A percentile compares a stretch with the other conserved stretches of the same genome.
Evolutionary conservation across 2,797 vertebrate genomes (phyloP).

Genomic region (Sebastes steindachneri): DNA sequence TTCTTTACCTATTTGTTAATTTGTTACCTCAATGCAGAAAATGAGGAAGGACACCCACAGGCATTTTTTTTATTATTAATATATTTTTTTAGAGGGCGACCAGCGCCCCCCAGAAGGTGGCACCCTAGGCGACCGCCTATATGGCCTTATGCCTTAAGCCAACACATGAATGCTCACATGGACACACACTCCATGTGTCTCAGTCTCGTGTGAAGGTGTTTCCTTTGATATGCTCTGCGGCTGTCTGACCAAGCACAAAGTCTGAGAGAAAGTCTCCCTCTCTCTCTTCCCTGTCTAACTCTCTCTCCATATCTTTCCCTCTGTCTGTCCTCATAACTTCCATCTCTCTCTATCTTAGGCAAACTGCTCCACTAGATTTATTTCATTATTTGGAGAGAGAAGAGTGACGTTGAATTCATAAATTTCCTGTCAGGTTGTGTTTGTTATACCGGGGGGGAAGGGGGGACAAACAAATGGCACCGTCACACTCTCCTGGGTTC

Average conservation of each 20-base stretch:
- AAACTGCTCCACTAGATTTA: constrained; percentile 11
- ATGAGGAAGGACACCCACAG: too few species aligned
- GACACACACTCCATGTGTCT: neutral
- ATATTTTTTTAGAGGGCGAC: too few species aligned
- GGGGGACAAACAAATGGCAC: constrained; percentile 57
- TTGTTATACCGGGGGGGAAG: constrained; percentile 16
- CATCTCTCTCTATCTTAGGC: constrained; percentile 9
- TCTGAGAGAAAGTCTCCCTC: neutral
- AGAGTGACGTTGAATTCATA: constrained; percentile 26
- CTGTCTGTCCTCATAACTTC: neutral
- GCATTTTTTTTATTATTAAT: too few species aligned
- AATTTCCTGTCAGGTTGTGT: constrained; percentile 48
- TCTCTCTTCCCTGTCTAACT: neutral
- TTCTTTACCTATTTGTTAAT: too few species aligned
- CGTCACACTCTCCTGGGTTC: constrained; percentile 51
- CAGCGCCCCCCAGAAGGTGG: too few species aligned
- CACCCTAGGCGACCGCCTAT: too few species aligned
- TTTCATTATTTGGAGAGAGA: constrained; percentile 16
- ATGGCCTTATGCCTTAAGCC: too few species aligned
- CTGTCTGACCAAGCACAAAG: constrained; percentile 2
- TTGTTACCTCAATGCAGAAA: too few species aligned
- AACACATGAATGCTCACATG: neutral
- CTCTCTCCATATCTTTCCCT: neutral
- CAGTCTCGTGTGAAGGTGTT: neutral
- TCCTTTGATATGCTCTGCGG: neutral